Base-by-base conservation (phyloP, 2,797 vertebrate species). In the Lophotriccus pileatus region DNA sequence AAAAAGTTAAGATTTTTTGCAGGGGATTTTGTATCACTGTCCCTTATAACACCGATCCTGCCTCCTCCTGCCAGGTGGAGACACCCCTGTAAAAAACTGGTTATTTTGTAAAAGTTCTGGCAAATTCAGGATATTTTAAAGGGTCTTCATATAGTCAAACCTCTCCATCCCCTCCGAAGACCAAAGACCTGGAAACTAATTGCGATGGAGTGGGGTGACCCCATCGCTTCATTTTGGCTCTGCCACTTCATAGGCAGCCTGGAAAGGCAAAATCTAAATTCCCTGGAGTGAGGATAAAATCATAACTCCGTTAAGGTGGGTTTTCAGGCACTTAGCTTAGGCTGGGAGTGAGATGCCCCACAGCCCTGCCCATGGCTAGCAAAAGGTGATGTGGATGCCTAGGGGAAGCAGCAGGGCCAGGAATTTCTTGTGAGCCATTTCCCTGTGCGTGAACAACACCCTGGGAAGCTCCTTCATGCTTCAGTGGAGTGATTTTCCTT, bases 191-290 rank as follows among this genome's bases (percentile, higher is more conserved):
- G 44, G 59, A 66, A 7, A 32, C 4, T 37, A 14, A n/a, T 4
- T 18, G 6, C 1, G 3, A 5, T 28, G 47, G 14, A 41, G 5
- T 0, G 0, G 5, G 41, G 12, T 44, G 41, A 77, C 23, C 20
- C 43, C 27, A 10, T 47, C 46, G 14, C 46, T 24, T 47, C 4
- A 0, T 18, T 90, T 49, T 14, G n/a, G 16, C 5, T 81, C 56
- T 21, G 1, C 4, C 1, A 5, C 39, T 46, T 34, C 59, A 21
- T 0, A 11, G 74, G 13, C 28, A 66, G 25, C 47, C 6, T 25
- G 58, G 24, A 60, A 90, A 88, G 9, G 30, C 2, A 59, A 87
- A 83, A 79, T 22, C 72, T 21, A 39, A n/a, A 3, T 47, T 63
- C 34, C 9, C 10, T 16, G 39, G 14, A 10, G 4, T 0, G 14